Evolutionary conservation across 2,113 vertebrate genomes (phyloP).

Genomic region (Tor tambroides): DNA sequence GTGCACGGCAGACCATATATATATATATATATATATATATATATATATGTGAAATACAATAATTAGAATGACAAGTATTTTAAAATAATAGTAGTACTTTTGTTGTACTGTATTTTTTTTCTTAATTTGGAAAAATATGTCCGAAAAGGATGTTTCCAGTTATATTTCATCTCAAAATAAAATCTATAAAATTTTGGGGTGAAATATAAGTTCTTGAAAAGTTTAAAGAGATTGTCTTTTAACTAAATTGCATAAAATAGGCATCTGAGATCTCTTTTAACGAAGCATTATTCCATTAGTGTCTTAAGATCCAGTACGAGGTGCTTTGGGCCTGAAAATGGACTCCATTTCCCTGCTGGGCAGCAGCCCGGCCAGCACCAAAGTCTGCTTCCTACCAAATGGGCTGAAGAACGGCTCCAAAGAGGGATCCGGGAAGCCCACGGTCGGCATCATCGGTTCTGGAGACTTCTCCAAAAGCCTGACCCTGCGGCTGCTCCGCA

Average conservation of each 20-base stretch:
- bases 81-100: too few species aligned
- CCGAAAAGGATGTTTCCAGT: too few species aligned
- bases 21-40: too few species aligned
- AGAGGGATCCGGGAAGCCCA: constrained; percentile 70
- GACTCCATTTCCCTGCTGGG: constrained; percentile 89
- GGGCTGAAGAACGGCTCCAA: constrained; percentile 78
- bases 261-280: neutral
- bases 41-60: too few species aligned
- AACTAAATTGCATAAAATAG: neutral
- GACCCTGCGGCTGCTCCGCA: constrained; percentile 85
- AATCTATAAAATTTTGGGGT: too few species aligned
- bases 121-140: too few species aligned
- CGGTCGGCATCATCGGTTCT: constrained; percentile 88
- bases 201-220: too few species aligned
- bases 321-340: constrained; percentile 73
- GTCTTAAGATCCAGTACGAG: neutral
- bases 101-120: too few species aligned
- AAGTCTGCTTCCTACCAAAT: constrained; percentile 81
- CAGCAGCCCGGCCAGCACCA: constrained; percentile 76
- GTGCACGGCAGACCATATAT: too few species aligned
- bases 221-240: neutral
- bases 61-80: too few species aligned
- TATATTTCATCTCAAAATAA: too few species aligned
- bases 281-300: neutral
- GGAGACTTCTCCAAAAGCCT: constrained; percentile 94